phyloP scores from a whole-genome alignment of 2,888 invertebrate genomes.

The Rhodophaea formosa region DNA sequence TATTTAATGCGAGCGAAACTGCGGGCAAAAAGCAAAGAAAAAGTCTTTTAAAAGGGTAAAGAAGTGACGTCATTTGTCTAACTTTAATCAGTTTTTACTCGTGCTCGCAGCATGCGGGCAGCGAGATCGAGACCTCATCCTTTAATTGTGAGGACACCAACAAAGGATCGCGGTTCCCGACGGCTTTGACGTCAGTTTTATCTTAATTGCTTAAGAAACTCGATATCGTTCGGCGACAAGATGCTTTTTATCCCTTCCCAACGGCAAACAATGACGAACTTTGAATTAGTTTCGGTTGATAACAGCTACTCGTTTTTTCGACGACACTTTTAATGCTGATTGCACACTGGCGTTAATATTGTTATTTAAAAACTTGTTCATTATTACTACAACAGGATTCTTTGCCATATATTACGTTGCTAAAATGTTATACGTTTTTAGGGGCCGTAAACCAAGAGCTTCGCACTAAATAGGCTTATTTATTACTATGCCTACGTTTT shows the following conservation, averaged over 20 bases:
- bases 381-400: too few relatives aligned
- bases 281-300: constrained; percentile 76
- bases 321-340: constrained; percentile 42
- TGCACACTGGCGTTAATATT: too few relatives aligned
- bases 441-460: too few relatives aligned
- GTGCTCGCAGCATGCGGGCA: constrained; percentile 47
- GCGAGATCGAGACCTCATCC: constrained; percentile 44
- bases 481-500: too few relatives aligned
- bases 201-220: constrained; percentile 79
- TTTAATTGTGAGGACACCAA: constrained; percentile 62
- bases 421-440: too few relatives aligned
- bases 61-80: neutral
- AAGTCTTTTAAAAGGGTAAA: neutral
- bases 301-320: constrained; percentile 52
- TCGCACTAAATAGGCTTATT: too few relatives aligned
- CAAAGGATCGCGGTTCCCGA: constrained; percentile 51
- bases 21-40: too few relatives aligned
- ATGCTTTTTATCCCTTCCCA: constrained; percentile 71
- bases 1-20: too few relatives aligned
- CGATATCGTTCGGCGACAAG: constrained; percentile 76
- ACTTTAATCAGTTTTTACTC: constrained; percentile 15
- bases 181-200: constrained; percentile 71
- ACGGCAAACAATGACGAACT: constrained; percentile 72
- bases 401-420: too few relatives aligned
- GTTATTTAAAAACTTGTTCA: too few relatives aligned